Percentiles rank a stretch among this genome's conserved stretches.
These are phyloP conservation scores for Alfaro cultratus DNA, from an alignment of 2,797 vertebrate genomes.

Conservation along the genomic window DNA sequence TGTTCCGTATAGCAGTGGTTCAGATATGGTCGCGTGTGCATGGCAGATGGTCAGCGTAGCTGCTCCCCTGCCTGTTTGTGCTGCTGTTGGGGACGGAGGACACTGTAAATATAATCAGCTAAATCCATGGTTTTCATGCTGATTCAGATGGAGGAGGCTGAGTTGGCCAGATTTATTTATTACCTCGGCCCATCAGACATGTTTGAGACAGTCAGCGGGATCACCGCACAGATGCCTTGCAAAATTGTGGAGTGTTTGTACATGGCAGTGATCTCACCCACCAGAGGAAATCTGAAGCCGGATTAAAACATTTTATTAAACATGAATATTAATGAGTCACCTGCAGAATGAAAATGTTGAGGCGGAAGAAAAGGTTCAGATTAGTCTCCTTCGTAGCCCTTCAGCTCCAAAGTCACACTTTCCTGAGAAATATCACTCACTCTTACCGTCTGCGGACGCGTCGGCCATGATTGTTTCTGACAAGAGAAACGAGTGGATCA, in stretches of 20 bases:
- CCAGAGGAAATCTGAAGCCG: slow-evolving; percentile 26
- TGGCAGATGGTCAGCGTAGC: slow-evolving; percentile 50
- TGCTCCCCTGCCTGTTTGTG: slow-evolving; percentile 54
- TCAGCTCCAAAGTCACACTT: slow-evolving; percentile 52
- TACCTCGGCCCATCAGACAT: slow-evolving; percentile 60
- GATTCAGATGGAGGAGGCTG: slow-evolving; percentile 58
- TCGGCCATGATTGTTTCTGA: slow-evolving; percentile 47
- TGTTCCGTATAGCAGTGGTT: slow-evolving; percentile 24
- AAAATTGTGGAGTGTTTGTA: slow-evolving; percentile 55
- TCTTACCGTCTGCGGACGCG: slow-evolving; percentile 49
- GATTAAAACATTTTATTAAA: slow-evolving; percentile 50
- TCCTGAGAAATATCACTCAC: slow-evolving; percentile 64
- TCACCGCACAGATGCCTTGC: slow-evolving; percentile 64
- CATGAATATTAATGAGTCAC: slow-evolving; percentile 44
- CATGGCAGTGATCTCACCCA: slow-evolving; percentile 32
- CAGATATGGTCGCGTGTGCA: slow-evolving; percentile 28
- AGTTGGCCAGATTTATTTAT: slow-evolving; percentile 57
- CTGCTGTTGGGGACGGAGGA: slow-evolving; percentile 63
- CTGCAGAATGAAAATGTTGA: slow-evolving; percentile 40
- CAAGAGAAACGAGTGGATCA: not conserved
- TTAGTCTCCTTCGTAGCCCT: slow-evolving; percentile 43
- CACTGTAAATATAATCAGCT: slow-evolving; percentile 65
- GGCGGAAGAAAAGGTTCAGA: slow-evolving; percentile 46
- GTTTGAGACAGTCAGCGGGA: slow-evolving; percentile 64
- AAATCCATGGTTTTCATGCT: slow-evolving; percentile 62